Evolutionary conservation across 1,140 invertebrate genomes (phyloP), one percentile per base, ranked within the genome.

Genomic region (Bombus vancouverensis): DNA sequence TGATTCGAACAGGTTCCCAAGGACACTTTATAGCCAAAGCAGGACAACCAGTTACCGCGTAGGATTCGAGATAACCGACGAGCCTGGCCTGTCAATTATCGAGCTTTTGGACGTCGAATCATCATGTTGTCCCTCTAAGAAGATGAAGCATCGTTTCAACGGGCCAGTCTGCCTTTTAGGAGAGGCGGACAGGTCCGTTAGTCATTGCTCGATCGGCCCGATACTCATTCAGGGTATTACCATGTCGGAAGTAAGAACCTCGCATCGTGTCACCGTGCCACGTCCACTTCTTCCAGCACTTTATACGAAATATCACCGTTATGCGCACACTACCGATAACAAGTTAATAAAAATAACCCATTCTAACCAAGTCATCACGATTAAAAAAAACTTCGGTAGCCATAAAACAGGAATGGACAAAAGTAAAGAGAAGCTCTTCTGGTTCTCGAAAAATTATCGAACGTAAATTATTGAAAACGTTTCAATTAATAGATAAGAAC

Each of bases 91-190:
- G 93, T 93, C 93, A 93, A 93, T 93, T 93, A 93, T 91, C 87
- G 82, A 76, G 70, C 89, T 90, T 92, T 90, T 73, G 39, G 37
- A 85, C 81, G 83, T 85, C 88, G 81, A 90, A 87, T 75, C 72
- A 42, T 32, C 73, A 77, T 90, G 75, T 92, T 88, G 91, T 88
- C 89, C 87, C 81, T 32, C 88, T 85, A 86, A 89, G 91, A 92
- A 92, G 92, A 93, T 92, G 91, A 93, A 93, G 91, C 92, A 91
- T 91, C 91, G 90, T 89, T 90, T 91, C 91, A 88, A 90, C 91
- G 83, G 90, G 79, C 82, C 78, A 34, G 12, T 22, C 59, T 72
- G 59, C 89, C 90, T 89, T 89, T 91, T 89, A 87, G 85, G 90
- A 87, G 81, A 89, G 88, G 84, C 89, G 89, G 88, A 91, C 87